These are phyloP conservation scores for Aselliscus stoliczkanus DNA, from an alignment of 2,797 vertebrate species.

Conservation along the genomic window DNA sequence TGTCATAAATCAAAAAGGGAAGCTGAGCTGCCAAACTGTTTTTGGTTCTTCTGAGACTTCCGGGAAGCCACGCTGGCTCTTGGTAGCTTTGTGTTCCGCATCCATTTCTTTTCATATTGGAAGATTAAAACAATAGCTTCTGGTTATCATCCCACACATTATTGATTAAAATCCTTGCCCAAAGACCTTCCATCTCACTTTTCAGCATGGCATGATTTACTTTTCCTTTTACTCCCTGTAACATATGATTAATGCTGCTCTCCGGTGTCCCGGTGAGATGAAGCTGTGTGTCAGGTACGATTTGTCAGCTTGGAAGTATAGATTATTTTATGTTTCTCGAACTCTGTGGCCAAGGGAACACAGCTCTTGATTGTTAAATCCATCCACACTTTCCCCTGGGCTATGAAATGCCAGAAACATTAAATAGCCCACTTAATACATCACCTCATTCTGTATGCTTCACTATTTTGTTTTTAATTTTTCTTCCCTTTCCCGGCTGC, in stretches of 20 bases:
- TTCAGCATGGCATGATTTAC: slow-evolving; percentile 87
- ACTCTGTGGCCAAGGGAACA: slow-evolving; percentile 90
- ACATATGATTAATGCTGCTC: slow-evolving; percentile 93
- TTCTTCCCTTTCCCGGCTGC: slow-evolving; percentile 90
- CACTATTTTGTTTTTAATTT: slow-evolving; percentile 93
- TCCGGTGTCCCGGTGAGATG: slow-evolving; percentile 86
- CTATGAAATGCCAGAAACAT: slow-evolving; percentile 92
- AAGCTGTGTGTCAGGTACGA: slow-evolving; percentile 90
- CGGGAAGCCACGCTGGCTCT: slow-evolving; percentile 56
- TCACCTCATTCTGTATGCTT: slow-evolving; percentile 94
- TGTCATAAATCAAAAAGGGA: neutral
- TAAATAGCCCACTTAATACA: slow-evolving; percentile 98
- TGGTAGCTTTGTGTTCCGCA: slow-evolving; percentile 72
- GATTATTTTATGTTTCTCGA: slow-evolving; percentile 93
- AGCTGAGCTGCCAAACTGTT: neutral
- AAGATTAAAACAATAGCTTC: slow-evolving; percentile 84
- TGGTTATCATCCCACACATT: slow-evolving; percentile 86
- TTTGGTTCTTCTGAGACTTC: slow-evolving; percentile 51
- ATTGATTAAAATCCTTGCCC: slow-evolving; percentile 93
- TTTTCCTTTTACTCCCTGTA: slow-evolving; percentile 86
- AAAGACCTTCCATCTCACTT: slow-evolving; percentile 91
- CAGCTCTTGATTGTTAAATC: slow-evolving; percentile 90
- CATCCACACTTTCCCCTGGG: slow-evolving; percentile 89
- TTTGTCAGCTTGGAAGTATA: slow-evolving; percentile 94
- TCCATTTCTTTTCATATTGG: slow-evolving; percentile 74